These are phyloP conservation scores for Mamestra brassicae DNA, from an alignment of 2,888 invertebrate species.

Conservation along the genomic window DNA sequence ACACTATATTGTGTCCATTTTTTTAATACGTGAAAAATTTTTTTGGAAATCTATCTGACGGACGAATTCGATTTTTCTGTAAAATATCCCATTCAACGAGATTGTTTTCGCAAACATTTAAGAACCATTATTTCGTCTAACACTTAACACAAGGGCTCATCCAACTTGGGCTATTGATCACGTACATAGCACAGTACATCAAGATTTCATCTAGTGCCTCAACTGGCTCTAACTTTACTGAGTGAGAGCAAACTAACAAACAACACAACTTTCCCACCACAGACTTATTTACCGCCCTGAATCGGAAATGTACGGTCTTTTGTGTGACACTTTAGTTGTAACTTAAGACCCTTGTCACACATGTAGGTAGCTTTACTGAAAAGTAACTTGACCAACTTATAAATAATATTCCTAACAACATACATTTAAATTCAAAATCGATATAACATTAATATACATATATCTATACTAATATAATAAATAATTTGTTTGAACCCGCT, in stretches of 20 bases:
- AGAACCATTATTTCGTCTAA: neutral
- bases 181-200: constrained; percentile 5
- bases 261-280: neutral
- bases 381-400: neutral
- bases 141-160: constrained; percentile 6
- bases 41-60: no score
- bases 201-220: constrained; percentile 26
- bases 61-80: no score
- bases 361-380: neutral
- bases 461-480: no score
- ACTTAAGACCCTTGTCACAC: neutral
- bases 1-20: no score
- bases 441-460: no score
- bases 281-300: constrained; percentile 25
- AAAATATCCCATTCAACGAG: no score
- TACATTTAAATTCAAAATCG: no score
- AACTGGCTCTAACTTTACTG: constrained; percentile 17
- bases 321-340: constrained; percentile 2
- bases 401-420: no score
- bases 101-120: constrained; percentile 16
- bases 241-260: constrained; percentile 23
- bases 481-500: no score
- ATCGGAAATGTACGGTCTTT: constrained; percentile 14
- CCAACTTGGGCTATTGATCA: constrained; percentile 27
- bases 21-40: no score